Evolutionary conservation across 2,888 invertebrate species (phyloP).

Genomic region (Xylota sylvarum): DNA sequence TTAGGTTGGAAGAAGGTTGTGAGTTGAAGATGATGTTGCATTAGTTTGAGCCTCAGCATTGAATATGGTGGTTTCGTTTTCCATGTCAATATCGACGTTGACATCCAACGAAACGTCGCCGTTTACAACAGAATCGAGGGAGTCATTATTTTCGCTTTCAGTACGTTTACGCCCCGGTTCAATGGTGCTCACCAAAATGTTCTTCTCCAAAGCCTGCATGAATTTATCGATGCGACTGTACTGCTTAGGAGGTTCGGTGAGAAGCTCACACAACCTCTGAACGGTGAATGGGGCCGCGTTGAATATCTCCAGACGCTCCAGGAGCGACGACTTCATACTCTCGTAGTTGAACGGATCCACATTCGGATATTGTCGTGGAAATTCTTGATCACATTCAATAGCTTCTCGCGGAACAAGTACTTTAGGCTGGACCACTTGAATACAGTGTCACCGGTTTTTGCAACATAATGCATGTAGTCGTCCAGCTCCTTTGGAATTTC

Average conservation of each 20-base stretch:
- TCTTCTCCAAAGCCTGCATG: constrained; percentile 98
- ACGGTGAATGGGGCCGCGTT: constrained; percentile 97
- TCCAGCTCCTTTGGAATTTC: constrained; percentile 95
- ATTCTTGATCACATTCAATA: constrained; percentile 93
- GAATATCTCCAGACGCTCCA: constrained; percentile 93
- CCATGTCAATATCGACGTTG: constrained; percentile 87
- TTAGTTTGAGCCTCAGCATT: constrained; percentile 80
- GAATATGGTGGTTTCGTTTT: constrained; percentile 85
- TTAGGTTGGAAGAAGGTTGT: constrained; percentile 74
- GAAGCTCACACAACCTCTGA: constrained; percentile 96
- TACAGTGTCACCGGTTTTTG: constrained; percentile 96
- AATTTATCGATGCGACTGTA: constrained; percentile 98
- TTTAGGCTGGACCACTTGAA: constrained; percentile 96
- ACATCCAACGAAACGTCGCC: constrained; percentile 86
- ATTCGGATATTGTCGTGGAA: constrained; percentile 95
- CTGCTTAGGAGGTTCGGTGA: constrained; percentile 95
- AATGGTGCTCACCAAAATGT: constrained; percentile 92
- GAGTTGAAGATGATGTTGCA: constrained; percentile 82
- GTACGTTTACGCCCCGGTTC: constrained; percentile 88
- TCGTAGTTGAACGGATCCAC: constrained; percentile 96
- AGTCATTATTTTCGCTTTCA: constrained; percentile 89
- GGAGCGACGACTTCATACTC: constrained; percentile 92
- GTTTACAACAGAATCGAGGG: constrained; percentile 85
- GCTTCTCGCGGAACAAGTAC: constrained; percentile 94
- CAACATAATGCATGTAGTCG: constrained; percentile 94